Conservation (phyloP, 2,888 invertebrate species). For the Busseola fusca region DNA sequence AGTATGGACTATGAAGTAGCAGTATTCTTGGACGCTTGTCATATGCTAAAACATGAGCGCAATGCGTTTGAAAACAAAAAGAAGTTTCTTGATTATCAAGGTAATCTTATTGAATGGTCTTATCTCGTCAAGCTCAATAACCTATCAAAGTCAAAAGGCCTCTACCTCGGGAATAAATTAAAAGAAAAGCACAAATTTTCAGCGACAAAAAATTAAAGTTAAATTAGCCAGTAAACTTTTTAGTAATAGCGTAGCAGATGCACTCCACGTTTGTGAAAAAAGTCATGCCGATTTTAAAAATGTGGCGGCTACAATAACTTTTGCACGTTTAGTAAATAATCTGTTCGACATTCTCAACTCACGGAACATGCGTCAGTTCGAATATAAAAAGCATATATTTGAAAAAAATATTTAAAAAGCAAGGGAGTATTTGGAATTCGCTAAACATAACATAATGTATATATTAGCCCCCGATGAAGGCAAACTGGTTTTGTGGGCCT, state of each 20-base stretch:
- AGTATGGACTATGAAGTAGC: slow-evolving; percentile 1
- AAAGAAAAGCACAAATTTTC: neutral
- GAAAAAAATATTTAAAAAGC: slow-evolving; percentile 22
- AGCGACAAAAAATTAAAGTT: slow-evolving; percentile 1
- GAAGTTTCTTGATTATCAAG: slow-evolving; percentile 21
- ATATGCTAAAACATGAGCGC: slow-evolving; percentile 25
- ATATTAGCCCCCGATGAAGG: slow-evolving; percentile 3
- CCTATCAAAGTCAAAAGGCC: slow-evolving; percentile 8
- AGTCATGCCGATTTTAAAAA: neutral
- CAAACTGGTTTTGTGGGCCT: slow-evolving; percentile 23
- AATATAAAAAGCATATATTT: slow-evolving; percentile 27
- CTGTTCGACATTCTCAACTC: slow-evolving; percentile 11
- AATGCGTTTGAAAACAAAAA: slow-evolving; percentile 22
- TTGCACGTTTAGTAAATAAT: slow-evolving; percentile 15
- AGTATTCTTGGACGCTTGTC: slow-evolving; percentile 12
- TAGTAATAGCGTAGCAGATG: slow-evolving; percentile 13
- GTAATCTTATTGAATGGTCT: slow-evolving; percentile 22
- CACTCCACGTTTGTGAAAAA: neutral
- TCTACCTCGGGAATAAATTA: slow-evolving; percentile 3
- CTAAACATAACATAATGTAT: slow-evolving; percentile 8
- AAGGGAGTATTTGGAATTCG: neutral
- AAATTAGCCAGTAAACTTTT: slow-evolving; percentile 15
- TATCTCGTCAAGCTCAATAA: slow-evolving; percentile 18
- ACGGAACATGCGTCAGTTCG: slow-evolving; percentile 6
- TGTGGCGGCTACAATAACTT: slow-evolving; percentile 5